Evolutionary conservation across 2,797 vertebrate species (phyloP), one percentile per base, ranked within the genome.

Genomic region (Sebastes oblongus): DNA sequence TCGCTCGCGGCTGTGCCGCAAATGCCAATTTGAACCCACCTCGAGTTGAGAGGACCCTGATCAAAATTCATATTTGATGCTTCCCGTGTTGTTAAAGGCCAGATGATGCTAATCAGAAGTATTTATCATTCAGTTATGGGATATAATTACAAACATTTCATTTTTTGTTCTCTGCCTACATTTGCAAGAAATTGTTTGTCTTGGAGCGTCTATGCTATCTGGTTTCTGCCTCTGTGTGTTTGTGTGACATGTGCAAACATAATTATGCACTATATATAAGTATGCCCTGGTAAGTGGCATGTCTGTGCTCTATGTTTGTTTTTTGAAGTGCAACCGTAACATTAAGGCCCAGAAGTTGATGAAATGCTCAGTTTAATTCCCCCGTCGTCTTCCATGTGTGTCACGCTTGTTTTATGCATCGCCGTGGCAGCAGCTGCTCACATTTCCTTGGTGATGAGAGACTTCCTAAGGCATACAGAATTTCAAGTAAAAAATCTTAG

Each of bases 391-490:
- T 86, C 74, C 66, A 66, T 88, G 61, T 93, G 87, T 91, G 92
- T 93, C 91, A 84, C 66, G 69, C 77, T 93, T 88, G 80, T 92
- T 91, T 92, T 72, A 82, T 83, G 82, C 76, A 86, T 93, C 61
- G 10, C 77, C 39, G 85, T 90, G 89, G 86, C 83, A 87, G 92
- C 93, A 94, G 90, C 88, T 94, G 91, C 81, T 91, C 12, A 3
- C 60, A 70, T 83, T 80, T 91, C 81, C 84, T 89, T 75, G 67
- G 81, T 85, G 79, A 65, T 74, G 64, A 87, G 81, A 32, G 83
- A 89, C 80, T 88, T 85, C 89, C 58, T 78, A 80, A 85, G 72
- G 81, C 77, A 80, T 69, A 79, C 73, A 84, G 56, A 77, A 78
- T 75, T 69, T 61, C 67, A 85, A 89, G 83, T 66, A 12, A 56